Percentiles rank a stretch among this genome's conserved stretches.
These are phyloP conservation scores for Gasterosteus nipponicus DNA, from an alignment of 2,113 vertebrate species.

Conservation along the genomic window DNA sequence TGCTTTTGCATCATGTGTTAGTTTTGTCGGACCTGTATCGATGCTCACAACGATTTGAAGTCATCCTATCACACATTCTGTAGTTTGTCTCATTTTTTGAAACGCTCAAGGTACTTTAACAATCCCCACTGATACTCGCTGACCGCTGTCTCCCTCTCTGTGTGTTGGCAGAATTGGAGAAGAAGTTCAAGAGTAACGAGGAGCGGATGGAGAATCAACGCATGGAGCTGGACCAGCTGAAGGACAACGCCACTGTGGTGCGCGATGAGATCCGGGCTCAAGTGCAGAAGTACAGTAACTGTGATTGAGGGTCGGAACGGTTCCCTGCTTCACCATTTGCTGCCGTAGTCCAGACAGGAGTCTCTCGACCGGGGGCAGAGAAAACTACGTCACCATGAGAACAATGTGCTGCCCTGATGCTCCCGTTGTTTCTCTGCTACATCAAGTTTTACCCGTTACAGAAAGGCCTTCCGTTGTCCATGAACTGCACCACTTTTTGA, in stretches of 20 bases:
- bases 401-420: conserved; percentile 29
- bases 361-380: background rate
- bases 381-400: conserved; percentile 2
- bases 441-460: conserved; percentile 51
- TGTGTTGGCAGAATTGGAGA: conserved; percentile 80
- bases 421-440: conserved; percentile 25
- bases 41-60: background rate
- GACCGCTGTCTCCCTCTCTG: background rate
- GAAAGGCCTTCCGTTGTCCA: conserved; percentile 38
- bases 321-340: conserved; percentile 9
- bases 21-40: background rate
- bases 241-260: conserved; percentile 74
- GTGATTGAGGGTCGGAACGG: conserved; percentile 47
- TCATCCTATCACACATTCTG: background rate
- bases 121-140: background rate
- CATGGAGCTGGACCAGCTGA: conserved; percentile 73
- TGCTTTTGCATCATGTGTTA: too few relatives aligned
- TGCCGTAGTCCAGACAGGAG: conserved; percentile 39
- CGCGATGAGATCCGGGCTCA: conserved; percentile 74
- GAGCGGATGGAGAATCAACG: conserved; percentile 79
- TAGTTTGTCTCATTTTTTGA: background rate
- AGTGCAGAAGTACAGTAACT: conserved; percentile 79
- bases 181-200: conserved; percentile 81
- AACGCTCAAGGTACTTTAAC: background rate
- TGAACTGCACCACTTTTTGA: conserved; percentile 53